Base-by-base conservation (phyloP, 1,140 invertebrate genomes). In the Drosophila sp. region DNA sequence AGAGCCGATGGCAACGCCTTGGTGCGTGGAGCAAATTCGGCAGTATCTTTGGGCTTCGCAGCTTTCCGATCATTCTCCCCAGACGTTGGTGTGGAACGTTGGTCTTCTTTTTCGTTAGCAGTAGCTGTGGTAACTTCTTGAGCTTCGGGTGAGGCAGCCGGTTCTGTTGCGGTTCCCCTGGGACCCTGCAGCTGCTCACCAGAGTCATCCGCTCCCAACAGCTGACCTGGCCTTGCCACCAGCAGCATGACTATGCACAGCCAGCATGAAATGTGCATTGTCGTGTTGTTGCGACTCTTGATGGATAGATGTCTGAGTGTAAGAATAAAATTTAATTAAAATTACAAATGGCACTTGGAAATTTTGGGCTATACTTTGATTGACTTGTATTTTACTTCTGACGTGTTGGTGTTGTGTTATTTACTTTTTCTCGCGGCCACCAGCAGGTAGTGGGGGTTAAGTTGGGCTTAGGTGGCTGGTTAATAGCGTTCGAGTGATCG, bases 371-470 rank as follows among this genome's bases (percentile, higher is more conserved):
- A 47, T 75, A 64, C 63, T 56, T 47, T 32, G 1, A 38, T 8
- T 11, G 35, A 11, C 8, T 38, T 72, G 60, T 78, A 33, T 76
- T 68, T 66, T 78, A 50, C 60, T 50, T 75, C 80, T 89, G 84
- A 89, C 84, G 84, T 89, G 84, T 86, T 86, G 82, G 83, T 87
- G 83, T 87, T 87, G 83, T 83, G 80, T 89, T 89, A 78, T 89
- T 85, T 84, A 89, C 80, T 78, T 83, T 79, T 87, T 33, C 69
- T 66, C 27, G 17, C 38, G 8, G 23, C 7, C 25, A 27, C 44
- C 25, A 50, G 25, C 17, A 57, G 55, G 1, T 29, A 38, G 41
- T 32, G 10, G 50, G 40, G 38, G 40, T 50, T 10, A n/a, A 30
- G 50, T 41, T 58, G 44, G 4, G 32, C n/a, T 67, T 68, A 38